phyloP scores from a whole-genome alignment of 1,140 invertebrate species.

The Eumeta japonica region DNA sequence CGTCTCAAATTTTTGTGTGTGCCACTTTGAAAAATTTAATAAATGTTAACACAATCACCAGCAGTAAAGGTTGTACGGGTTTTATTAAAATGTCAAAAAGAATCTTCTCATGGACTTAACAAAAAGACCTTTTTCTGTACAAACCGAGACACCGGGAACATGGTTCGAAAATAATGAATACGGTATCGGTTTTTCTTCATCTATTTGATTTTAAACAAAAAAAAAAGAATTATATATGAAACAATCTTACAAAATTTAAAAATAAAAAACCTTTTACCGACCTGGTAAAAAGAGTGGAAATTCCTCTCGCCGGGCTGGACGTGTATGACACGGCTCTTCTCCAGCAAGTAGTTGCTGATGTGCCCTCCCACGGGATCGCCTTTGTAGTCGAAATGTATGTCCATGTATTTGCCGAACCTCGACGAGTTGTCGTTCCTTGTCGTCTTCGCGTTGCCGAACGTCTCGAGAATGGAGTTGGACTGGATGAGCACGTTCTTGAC shows the following conservation, averaged over 20 bases:
- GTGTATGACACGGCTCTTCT: conserved; percentile 92
- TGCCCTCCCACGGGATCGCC: conserved; percentile 95
- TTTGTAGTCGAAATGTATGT: conserved; percentile 98
- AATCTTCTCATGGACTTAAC: too few relatives aligned
- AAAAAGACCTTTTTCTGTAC: too few relatives aligned
- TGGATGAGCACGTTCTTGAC: conserved; percentile 96
- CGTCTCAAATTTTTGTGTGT: too few relatives aligned
- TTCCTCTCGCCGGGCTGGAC: conserved; percentile 93
- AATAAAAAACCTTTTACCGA: conserved; percentile 30
- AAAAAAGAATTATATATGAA: too few relatives aligned
- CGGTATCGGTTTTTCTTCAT: too few relatives aligned
- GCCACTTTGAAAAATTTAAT: too few relatives aligned
- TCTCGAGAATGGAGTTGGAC: conserved; percentile 93
- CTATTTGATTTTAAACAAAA: too few relatives aligned
- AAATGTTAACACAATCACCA: too few relatives aligned
- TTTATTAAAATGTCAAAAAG: too few relatives aligned
- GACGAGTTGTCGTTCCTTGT: conserved; percentile 97
- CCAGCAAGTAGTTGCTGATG: conserved; percentile 94
- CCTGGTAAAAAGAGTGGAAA: conserved; percentile 98
- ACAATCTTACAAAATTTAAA: background rate
- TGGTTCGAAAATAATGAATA: too few relatives aligned
- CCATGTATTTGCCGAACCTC: conserved; percentile 98
- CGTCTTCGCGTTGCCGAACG: conserved; percentile 97
- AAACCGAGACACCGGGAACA: too few relatives aligned
- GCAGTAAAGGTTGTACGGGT: too few relatives aligned